Conservation (phyloP, 2,888 invertebrate genomes). For the Criorhina ranunculi region DNA sequence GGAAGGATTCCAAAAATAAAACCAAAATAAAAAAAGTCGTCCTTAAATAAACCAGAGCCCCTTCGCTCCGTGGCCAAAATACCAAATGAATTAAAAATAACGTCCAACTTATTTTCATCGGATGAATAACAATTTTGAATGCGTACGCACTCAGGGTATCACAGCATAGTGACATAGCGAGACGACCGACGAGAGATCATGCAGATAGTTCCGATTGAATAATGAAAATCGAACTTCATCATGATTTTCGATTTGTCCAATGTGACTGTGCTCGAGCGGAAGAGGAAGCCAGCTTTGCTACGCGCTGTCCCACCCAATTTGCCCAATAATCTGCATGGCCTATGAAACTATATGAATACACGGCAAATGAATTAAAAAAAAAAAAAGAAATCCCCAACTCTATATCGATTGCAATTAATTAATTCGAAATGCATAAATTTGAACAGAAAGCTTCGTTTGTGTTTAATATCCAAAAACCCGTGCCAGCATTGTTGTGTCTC, state of each 20-base stretch:
- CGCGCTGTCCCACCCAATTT: constrained; percentile 24
- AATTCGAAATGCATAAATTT: constrained; percentile 65
- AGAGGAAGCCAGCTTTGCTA: constrained; percentile 4
- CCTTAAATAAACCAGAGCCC: not conserved
- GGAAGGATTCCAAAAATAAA: not conserved
- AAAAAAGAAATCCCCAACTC: constrained; percentile 14
- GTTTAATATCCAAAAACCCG: constrained; percentile 8
- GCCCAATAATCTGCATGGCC: constrained; percentile 13
- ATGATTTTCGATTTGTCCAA: constrained; percentile 48
- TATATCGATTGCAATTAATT: constrained; percentile 65
- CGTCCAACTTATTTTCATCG: constrained; percentile 17
- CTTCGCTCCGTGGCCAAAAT: not conserved
- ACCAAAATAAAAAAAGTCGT: not conserved
- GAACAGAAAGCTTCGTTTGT: constrained; percentile 14
- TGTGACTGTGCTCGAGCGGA: constrained; percentile 19
- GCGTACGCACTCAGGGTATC: not conserved
- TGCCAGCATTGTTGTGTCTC: constrained; percentile 11
- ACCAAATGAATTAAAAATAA: constrained; percentile 26
- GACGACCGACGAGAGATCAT: constrained; percentile 10
- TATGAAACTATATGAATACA: not conserved
- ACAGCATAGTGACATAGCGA: not conserved
- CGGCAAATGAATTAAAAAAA: constrained; percentile 1
- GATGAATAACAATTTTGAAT: constrained; percentile 25
- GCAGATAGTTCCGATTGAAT: constrained; percentile 60
- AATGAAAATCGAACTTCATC: constrained; percentile 49